phyloP scores from a whole-genome alignment of 2,113 vertebrate genomes.

The Gulo gulo region DNA sequence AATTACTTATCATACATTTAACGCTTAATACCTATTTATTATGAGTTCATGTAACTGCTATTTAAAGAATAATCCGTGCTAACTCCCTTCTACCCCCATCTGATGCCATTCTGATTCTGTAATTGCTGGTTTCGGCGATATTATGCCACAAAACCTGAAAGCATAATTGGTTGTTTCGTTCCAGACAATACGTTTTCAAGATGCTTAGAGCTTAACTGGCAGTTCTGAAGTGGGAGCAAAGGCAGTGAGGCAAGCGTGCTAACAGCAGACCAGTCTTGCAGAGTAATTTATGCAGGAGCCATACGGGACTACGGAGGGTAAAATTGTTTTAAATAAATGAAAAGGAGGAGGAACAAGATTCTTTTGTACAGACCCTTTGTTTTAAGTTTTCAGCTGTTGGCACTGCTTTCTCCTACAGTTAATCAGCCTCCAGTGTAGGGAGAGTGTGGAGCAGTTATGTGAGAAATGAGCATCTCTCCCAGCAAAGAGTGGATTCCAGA shows the following conservation, averaged over 20 bases:
- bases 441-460: background rate
- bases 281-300: slow-evolving; percentile 52
- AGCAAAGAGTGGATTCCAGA: background rate
- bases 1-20: slow-evolving; percentile 89
- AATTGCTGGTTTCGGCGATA: slow-evolving; percentile 89
- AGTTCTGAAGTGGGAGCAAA: slow-evolving; percentile 78
- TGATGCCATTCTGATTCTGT: slow-evolving; percentile 86
- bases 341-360: background rate
- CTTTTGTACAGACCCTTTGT: slow-evolving; percentile 57
- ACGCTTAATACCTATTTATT: slow-evolving; percentile 88
- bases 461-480: slow-evolving; percentile 25
- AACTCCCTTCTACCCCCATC: slow-evolving; percentile 82
- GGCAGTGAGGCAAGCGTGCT: slow-evolving; percentile 58
- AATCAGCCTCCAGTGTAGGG: background rate
- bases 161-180: slow-evolving; percentile 88
- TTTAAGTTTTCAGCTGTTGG: slow-evolving; percentile 40
- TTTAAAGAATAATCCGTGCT: slow-evolving; percentile 87
- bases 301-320: background rate
- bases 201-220: slow-evolving; percentile 80
- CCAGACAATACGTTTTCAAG: slow-evolving; percentile 86
- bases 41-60: slow-evolving; percentile 88
- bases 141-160: slow-evolving; percentile 89
- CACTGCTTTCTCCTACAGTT: slow-evolving; percentile 41
- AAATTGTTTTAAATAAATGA: background rate
- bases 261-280: slow-evolving; percentile 1